Evolutionary conservation across 2,113 vertebrate species (phyloP).

Genomic region (Aptenodytes forsteri): DNA sequence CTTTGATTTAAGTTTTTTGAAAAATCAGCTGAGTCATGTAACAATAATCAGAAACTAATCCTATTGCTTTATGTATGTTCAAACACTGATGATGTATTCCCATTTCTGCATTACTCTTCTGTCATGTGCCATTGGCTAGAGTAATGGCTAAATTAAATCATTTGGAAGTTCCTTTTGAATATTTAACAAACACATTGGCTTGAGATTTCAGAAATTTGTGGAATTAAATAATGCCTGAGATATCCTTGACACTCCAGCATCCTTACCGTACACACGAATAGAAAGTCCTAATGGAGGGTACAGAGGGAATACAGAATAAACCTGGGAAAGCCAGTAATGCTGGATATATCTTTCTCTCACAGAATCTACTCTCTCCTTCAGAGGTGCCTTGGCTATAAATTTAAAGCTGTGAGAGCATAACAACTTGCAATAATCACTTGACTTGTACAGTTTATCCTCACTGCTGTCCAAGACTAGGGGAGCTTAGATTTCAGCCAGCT

Average conservation of each 20-base stretch:
- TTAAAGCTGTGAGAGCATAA: not conserved
- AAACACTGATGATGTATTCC: not conserved
- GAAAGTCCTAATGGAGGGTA: not conserved
- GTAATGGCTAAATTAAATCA: not conserved
- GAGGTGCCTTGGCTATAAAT: not conserved
- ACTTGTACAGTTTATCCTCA: not conserved
- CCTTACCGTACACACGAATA: not conserved
- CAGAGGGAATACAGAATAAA: not conserved
- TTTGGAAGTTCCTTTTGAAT: not conserved
- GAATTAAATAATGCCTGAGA: not conserved
- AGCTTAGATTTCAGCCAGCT: not conserved
- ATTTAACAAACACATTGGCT: not conserved
- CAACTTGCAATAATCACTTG: not conserved
- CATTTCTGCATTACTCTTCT: not conserved
- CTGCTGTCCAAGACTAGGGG: not conserved
- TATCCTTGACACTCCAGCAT: not conserved
- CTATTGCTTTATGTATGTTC: not conserved
- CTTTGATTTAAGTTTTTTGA: not conserved
- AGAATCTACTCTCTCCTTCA: not conserved
- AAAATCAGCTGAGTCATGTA: not conserved
- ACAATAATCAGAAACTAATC: not conserved
- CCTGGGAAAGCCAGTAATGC: not conserved
- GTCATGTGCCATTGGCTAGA: not conserved
- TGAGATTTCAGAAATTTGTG: not conserved
- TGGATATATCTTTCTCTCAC: not conserved